Evolutionary conservation across 2,888 invertebrate genomes (phyloP).

Genomic region (Mantis religiosa): DNA sequence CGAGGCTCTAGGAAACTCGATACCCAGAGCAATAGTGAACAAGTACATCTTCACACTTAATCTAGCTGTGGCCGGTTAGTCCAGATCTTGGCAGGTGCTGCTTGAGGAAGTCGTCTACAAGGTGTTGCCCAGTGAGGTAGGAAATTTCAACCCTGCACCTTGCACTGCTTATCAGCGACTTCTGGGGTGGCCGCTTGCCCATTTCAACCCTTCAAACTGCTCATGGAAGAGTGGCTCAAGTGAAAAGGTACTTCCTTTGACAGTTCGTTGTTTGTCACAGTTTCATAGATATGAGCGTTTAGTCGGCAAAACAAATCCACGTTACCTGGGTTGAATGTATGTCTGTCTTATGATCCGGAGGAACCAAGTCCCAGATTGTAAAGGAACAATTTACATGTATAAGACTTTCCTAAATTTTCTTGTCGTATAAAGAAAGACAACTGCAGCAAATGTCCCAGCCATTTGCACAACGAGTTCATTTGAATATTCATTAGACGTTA

Average conservation of each 20-base stretch:
- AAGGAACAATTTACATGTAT: too few species aligned
- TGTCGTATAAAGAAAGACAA: too few species aligned
- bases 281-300: too few species aligned
- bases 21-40: neutral
- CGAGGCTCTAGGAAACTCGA: neutral
- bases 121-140: neutral
- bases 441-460: too few species aligned
- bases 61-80: neutral
- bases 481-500: too few species aligned
- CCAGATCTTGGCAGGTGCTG: neutral
- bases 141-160: neutral
- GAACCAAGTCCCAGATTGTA: too few species aligned
- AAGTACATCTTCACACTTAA: neutral
- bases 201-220: neutral
- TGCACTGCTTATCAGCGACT: neutral
- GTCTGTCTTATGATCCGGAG: too few species aligned
- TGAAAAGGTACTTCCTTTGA: neutral
- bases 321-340: too few species aligned
- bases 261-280: neutral
- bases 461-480: too few species aligned
- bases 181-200: neutral
- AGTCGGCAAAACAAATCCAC: too few species aligned
- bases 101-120: neutral
- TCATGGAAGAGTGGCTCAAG: neutral
- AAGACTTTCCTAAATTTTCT: too few species aligned